Evolutionary conservation across 2,113 vertebrate genomes (phyloP).

Genomic region (Crotalus tigris): DNA sequence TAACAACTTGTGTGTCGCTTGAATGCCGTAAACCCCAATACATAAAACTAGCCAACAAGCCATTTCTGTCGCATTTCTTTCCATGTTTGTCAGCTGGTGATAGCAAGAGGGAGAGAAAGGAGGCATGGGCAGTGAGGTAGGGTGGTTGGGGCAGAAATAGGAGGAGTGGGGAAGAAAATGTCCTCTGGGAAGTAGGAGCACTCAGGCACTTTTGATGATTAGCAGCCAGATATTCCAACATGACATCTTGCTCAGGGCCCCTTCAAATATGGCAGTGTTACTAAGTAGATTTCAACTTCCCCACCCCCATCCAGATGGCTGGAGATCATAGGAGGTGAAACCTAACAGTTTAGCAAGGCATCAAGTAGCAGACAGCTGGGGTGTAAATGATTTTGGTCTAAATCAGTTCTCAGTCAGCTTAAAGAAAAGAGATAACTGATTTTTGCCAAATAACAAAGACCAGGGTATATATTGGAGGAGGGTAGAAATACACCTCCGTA

Average conservation of each 20-base stretch:
- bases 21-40: too few species aligned
- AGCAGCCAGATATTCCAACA: background rate
- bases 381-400: background rate
- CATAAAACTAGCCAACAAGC: background rate
- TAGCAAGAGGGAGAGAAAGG: background rate
- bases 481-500: background rate
- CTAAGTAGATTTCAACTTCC: background rate
- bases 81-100: background rate
- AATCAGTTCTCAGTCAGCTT: background rate
- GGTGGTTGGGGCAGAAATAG: background rate
- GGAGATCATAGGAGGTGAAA: background rate
- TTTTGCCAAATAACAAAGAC: background rate
- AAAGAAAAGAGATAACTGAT: background rate
- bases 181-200: background rate
- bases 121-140: background rate
- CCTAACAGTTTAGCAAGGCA: background rate
- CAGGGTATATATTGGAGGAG: background rate
- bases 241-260: background rate
- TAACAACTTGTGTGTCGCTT: too few species aligned
- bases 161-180: background rate
- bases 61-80: background rate
- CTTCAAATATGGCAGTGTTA: background rate
- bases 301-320: background rate
- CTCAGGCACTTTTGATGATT: background rate
- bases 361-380: background rate